Conservation (phyloP, 2,113 vertebrate genomes). For the Pampusana beccarii region DNA sequence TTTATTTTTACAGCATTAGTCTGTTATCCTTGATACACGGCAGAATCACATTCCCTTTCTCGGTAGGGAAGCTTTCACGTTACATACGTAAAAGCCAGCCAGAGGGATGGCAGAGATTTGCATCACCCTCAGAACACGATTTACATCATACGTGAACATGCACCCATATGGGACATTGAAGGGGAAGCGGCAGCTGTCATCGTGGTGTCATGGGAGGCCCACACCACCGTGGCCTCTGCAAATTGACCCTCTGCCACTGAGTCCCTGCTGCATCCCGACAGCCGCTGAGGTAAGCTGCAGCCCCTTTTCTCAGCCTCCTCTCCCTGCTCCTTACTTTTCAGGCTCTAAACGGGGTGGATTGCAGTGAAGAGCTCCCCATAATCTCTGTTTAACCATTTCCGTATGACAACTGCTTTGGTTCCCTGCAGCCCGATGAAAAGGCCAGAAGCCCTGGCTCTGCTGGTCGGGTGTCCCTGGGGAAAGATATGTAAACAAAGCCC, state of each 20-base stretch:
- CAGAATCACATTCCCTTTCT: background rate
- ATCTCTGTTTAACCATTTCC: conserved; percentile 85
- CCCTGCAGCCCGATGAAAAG: conserved; percentile 60
- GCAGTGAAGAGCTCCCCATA: conserved; percentile 76
- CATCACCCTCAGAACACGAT: fast-evolving
- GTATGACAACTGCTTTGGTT: conserved; percentile 86
- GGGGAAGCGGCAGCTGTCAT: background rate
- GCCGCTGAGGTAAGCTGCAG: background rate
- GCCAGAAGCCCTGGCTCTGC: conserved; percentile 62
- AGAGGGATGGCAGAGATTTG: background rate
- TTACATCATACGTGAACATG: background rate
- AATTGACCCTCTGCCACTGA: background rate
- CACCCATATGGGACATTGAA: background rate
- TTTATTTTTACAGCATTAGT: background rate
- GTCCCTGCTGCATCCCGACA: background rate
- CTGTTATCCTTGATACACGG: background rate
- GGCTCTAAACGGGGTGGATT: conserved; percentile 77
- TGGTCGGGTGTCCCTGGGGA: conserved; percentile 58
- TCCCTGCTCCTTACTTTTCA: background rate
- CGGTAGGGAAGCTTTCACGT: fast-evolving
- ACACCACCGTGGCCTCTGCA: background rate
- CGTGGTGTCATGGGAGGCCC: background rate
- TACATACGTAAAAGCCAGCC: background rate
- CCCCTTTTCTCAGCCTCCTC: background rate
- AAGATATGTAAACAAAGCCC: conserved; percentile 86